A percentile compares a stretch with the other conserved stretches of the same genome.
Conservation (phyloP, 2,888 invertebrate genomes). For the Aproaerema taeniolella region DNA sequence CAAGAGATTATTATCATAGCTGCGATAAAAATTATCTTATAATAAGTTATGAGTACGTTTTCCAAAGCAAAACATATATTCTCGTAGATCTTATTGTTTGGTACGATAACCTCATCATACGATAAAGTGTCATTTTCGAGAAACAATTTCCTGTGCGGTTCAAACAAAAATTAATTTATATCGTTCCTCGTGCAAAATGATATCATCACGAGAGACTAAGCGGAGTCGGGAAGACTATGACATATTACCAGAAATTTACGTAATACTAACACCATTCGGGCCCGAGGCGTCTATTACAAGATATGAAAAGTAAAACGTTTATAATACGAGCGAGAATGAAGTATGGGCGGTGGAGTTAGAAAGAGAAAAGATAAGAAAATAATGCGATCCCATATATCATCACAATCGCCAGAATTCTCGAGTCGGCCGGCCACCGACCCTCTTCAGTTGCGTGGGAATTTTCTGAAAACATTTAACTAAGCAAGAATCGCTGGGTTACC, state of each 20-base stretch:
- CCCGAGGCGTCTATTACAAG: constrained; percentile 35
- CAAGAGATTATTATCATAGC: no score
- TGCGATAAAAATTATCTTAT: no score
- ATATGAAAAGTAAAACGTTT: constrained; percentile 71
- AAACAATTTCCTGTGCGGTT: constrained; percentile 51
- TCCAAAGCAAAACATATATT: no score
- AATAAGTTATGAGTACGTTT: no score
- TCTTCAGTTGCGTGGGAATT: constrained; percentile 56
- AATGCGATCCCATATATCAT: constrained; percentile 75
- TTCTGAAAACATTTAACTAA: constrained; percentile 65
- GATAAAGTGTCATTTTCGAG: constrained; percentile 45
- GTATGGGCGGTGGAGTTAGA: constrained; percentile 72
- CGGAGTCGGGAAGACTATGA: constrained; percentile 38
- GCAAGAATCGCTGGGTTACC: constrained; percentile 33
- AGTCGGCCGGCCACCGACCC: constrained; percentile 63
- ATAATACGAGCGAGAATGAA: constrained; percentile 68
- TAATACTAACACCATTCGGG: constrained; percentile 56
- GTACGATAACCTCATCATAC: constrained; percentile 39
- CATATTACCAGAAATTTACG: constrained; percentile 60
- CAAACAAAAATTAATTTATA: constrained; percentile 56
- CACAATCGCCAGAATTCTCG: constrained; percentile 70
- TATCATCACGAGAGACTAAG: constrained; percentile 46
- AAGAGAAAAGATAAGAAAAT: constrained; percentile 76
- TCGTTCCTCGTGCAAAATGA: constrained; percentile 41
- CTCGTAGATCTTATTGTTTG: constrained; percentile 36